A percentile compares a stretch with the other conserved stretches of the same genome.
phyloP scores from a whole-genome alignment of 2,113 vertebrate genomes.

The Ancistrus triradiatus region DNA sequence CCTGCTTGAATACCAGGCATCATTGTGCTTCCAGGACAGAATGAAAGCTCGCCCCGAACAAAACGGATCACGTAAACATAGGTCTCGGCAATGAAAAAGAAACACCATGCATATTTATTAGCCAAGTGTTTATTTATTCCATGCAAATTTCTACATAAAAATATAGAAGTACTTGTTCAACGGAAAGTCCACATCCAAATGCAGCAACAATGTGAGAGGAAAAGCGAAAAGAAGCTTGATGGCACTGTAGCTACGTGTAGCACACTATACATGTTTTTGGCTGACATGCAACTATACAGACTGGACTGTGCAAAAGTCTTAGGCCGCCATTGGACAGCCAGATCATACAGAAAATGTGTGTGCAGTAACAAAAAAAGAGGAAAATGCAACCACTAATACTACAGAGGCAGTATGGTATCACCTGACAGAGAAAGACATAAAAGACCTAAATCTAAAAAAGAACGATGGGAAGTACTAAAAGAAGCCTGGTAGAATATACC shows the following conservation, averaged over 20 bases:
- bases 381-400: too few species aligned
- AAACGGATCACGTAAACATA: conserved; percentile 17
- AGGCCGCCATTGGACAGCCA: too few species aligned
- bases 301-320: too few species aligned
- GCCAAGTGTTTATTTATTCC: conserved; percentile 69
- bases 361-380: too few species aligned
- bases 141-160: conserved; percentile 76
- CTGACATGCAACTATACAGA: not conserved
- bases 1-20: conserved; percentile 30
- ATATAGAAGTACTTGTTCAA: conserved; percentile 31
- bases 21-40: conserved; percentile 46
- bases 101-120: conserved; percentile 62
- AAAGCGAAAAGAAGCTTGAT: not conserved
- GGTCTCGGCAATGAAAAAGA: conserved; percentile 36
- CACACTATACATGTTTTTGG: conserved; percentile 6
- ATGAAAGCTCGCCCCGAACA: not conserved
- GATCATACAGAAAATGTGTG: too few species aligned
- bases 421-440: too few species aligned
- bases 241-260: not conserved
- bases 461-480: too few species aligned
- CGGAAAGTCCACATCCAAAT: conserved; percentile 34
- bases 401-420: too few species aligned
- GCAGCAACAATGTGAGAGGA: not conserved
- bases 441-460: too few species aligned
- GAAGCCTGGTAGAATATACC: too few species aligned